Base-by-base conservation (phyloP, 2,113 vertebrate genomes). In the Peromyscus leucopus region DNA sequence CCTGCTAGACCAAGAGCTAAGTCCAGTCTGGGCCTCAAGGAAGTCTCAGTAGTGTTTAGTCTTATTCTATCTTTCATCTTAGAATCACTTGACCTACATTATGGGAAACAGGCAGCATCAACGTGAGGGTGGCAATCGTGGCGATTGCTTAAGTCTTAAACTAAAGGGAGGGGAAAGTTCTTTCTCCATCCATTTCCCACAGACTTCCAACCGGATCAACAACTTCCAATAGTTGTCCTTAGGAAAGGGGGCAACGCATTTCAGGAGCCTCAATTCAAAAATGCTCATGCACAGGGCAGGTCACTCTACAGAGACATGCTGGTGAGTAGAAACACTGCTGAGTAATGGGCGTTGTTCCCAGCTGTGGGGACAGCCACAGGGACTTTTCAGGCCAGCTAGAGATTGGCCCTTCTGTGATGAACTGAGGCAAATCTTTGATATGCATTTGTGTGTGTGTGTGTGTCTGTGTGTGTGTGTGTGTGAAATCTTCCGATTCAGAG, bases 11-110 rank as follows among this genome's bases (percentile, higher is more conserved):
- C 57, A 65, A 80, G 76, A 92, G 61, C 39, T 31, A 17, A 89
- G 82, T 7, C 59, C 79, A 51, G 24, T 17, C 33, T 28, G 51
- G 39, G 75, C 71, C 48, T 83, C 11, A 39, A 39, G 75, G 21
- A 87, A 76, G 42, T 67, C 65, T 72, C 65, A 22, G n/a, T 42
- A 39, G 26, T 82, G 8, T 33, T 8, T 71, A 22, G 31, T 84
- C 90, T 88, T 89, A 72, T n/a, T 57, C 59, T 80, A 90, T 65
- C 86, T 90, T n/a, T 61, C 80, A 65, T 65, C 96, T 96, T 65
- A 42, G 83, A 39, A 63, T 13, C 63, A 12, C 10, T 89, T 57
- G 15, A 71, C 39, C 36, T 69, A 24, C 72, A 92, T 91, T 65
- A 67, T 42, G 46, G 71, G n/a, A 57, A 79, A 39, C 9, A 76